Base-by-base conservation (phyloP, 2,888 invertebrate genomes). In the Leucoptera coffeella region DNA sequence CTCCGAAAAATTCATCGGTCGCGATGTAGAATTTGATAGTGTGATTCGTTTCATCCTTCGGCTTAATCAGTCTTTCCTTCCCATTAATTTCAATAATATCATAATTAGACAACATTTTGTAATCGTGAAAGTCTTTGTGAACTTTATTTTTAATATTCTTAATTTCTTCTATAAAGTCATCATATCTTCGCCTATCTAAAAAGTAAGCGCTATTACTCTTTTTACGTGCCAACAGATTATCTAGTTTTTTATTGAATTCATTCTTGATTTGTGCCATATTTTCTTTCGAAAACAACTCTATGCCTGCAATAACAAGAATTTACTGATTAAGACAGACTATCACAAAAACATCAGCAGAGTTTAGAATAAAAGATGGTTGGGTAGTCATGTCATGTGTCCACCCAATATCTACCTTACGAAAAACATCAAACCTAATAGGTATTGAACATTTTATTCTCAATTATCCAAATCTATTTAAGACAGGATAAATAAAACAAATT, bases 81-180 rank as follows among this genome's bases (percentile, higher is more conserved):
- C 46, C 48, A 21, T 39, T 46, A 0, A 54, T 32, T 14, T 43
- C 34, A 19, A 59, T 21, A 12, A 61, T 30, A 33, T 61, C 59
- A 34, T 61, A 64, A 31, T 40, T 57, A 1, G 50, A 41, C 17
- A 64, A 37, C 45, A 55, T 47, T 42, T 48, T 56, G 19, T 47
- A 62, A 29, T 65, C 64, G 12, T 55, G 47, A 29, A 46, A 62
- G 13, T 36, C 39, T 35, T 61, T 64, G 6, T 37, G 14, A 11
- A 13, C 10, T 33, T 54, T 56, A 6, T 29, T 33, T 37, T 58
- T 60, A 0, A 54, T 40, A 25, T 43, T 36, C 26, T 50, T 53
- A 5, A 61, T 38, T 31, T 61, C 54, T 14, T 29, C 38, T 20
- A 61, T 47, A n/a, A 61, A 50, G 2, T 61, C 53, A 22, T 47